These are phyloP conservation scores for Geococcyx californianus DNA, from an alignment of 2,113 vertebrate species.

Conservation along the genomic window DNA sequence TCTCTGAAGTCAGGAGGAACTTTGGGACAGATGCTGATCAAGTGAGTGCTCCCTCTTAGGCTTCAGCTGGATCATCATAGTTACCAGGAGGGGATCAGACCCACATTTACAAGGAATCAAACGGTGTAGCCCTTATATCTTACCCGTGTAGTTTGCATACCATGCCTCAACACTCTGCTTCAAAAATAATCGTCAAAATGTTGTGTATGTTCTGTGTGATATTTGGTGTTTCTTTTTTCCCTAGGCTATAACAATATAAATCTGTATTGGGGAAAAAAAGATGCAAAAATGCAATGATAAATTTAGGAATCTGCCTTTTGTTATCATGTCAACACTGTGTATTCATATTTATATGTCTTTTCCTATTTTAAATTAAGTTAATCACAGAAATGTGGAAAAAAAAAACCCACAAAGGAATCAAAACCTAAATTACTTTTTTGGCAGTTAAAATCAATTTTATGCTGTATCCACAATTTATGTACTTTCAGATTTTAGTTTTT, in stretches of 20 bases:
- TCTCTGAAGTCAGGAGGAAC: not conserved
- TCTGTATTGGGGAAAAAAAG: not conserved
- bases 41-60: not conserved
- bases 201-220: not conserved
- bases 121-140: accelerated
- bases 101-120: not conserved
- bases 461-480: not conserved
- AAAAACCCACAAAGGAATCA: not conserved
- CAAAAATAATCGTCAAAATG: not conserved
- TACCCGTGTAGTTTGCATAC: accelerated
- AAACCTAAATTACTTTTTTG: not conserved
- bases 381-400: not conserved
- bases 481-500: conserved; percentile 3
- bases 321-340: not conserved
- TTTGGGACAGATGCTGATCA: not conserved
- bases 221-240: not conserved
- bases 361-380: not conserved
- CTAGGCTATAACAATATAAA: not conserved
- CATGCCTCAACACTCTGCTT: not conserved
- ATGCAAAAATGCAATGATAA: not conserved
- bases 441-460: not conserved
- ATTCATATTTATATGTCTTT: not conserved
- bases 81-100: accelerated
- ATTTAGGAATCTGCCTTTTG: not conserved
- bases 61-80: not conserved